Conservation (phyloP, 35 echinoderm and acorn worm species). For the Hemicentrotus pulcherrimus region DNA sequence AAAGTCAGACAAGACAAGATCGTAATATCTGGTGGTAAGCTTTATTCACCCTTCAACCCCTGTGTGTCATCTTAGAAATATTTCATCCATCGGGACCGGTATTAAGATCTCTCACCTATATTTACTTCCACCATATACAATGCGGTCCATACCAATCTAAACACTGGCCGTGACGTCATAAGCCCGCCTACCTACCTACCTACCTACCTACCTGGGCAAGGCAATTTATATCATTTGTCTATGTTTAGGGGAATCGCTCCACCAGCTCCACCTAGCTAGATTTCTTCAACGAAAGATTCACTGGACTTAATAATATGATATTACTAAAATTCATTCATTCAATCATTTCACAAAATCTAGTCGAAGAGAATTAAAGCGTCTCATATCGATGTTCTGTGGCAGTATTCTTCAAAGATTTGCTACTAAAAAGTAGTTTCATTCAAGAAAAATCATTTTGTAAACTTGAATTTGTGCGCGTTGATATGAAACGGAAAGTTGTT, state of each 20-base stretch:
- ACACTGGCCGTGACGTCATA: constrained; percentile 34
- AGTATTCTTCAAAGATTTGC: too few relatives aligned
- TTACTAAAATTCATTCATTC: too few relatives aligned
- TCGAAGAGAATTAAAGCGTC: too few relatives aligned
- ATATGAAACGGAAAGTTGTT: too few relatives aligned
- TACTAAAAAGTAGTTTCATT: too few relatives aligned
- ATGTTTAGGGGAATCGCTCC: background rate
- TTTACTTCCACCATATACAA: constrained; percentile 40
- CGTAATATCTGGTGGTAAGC: background rate
- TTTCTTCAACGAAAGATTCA: background rate
- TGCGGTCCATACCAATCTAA: constrained; percentile 27
- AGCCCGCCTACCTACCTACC: background rate
- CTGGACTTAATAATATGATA: too few relatives aligned
- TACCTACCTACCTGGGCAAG: background rate
- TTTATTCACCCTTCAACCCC: background rate
- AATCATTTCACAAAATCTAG: too few relatives aligned
- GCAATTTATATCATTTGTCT: background rate
- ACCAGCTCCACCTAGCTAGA: background rate
- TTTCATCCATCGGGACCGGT: constrained; percentile 8
- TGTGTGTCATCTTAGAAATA: constrained; percentile 27
- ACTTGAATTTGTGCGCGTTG: too few relatives aligned
- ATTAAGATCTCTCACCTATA: constrained; percentile 28
- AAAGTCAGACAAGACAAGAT: background rate
- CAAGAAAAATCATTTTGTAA: too few relatives aligned
- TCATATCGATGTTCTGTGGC: too few relatives aligned